Evolutionary conservation across 2,888 invertebrate species (phyloP).

Genomic region (Mythimna loreyi): DNA sequence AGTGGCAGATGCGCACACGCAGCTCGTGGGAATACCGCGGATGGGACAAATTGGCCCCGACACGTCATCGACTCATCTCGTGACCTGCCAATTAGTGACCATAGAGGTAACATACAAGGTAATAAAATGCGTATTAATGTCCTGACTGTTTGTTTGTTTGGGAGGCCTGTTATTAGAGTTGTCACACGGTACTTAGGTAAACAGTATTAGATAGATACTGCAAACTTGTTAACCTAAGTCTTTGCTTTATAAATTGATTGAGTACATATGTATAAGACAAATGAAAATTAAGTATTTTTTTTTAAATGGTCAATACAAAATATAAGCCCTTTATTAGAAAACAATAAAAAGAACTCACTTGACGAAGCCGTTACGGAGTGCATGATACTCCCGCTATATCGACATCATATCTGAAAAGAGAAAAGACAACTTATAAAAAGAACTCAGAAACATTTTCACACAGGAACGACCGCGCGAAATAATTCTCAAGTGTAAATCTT

Average conservation of each 20-base stretch:
- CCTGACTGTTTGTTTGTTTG: not conserved
- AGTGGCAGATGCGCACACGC: constrained; percentile 81
- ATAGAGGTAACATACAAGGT: constrained; percentile 3
- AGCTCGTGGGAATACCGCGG: constrained; percentile 81
- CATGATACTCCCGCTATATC: constrained; percentile 68
- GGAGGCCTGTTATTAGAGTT: not conserved
- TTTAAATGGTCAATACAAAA: too few species aligned
- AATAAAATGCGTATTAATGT: constrained; percentile 22
- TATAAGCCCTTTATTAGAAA: not conserved
- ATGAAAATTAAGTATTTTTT: too few species aligned
- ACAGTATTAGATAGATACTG: not conserved
- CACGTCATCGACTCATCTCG: constrained; percentile 83
- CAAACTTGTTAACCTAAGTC: not conserved
- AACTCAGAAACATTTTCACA: constrained; percentile 64
- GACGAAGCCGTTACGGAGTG: constrained; percentile 78
- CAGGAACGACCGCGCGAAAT: constrained; percentile 72
- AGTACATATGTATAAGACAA: too few species aligned
- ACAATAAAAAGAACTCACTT: constrained; percentile 69
- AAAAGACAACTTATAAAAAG: constrained; percentile 9
- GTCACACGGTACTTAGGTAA: constrained; percentile 5
- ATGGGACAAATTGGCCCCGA: constrained; percentile 71
- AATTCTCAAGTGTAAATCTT: constrained; percentile 65
- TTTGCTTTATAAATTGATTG: not conserved
- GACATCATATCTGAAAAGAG: constrained; percentile 67
- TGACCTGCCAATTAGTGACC: constrained; percentile 50